Conservation (phyloP, 2,113 vertebrate genomes). For the Oreotrochilus melanogaster region DNA sequence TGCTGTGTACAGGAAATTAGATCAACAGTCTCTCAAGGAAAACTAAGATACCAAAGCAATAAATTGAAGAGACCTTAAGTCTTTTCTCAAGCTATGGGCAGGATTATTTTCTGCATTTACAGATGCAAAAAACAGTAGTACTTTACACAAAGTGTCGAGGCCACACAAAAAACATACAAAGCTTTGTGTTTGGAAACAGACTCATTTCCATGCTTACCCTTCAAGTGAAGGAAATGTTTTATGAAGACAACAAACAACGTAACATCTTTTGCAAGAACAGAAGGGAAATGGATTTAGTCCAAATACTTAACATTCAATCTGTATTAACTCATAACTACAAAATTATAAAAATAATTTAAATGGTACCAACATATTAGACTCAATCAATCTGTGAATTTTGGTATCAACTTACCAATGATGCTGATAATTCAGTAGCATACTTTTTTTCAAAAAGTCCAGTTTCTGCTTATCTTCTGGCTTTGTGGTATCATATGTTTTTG, state of each 20-base stretch:
- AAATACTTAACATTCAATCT: not conserved
- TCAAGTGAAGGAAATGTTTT: not conserved
- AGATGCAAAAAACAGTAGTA: not conserved
- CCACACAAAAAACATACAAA: not conserved
- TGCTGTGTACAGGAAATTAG: too few relatives aligned
- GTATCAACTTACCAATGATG: constrained; percentile 88
- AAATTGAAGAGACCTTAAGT: not conserved
- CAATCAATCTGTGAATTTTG: not conserved
- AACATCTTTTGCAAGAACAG: not conserved
- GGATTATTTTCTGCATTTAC: not conserved
- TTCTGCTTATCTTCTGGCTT: constrained; percentile 83
- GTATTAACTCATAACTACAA: not conserved
- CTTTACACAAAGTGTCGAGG: not conserved
- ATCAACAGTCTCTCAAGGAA: not conserved
- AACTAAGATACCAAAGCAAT: not conserved
- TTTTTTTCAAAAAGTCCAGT: constrained; percentile 92
- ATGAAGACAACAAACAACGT: not conserved
- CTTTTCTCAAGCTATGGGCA: not conserved
- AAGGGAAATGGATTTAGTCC: not conserved
- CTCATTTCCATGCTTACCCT: not conserved
- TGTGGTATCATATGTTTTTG: constrained; percentile 81
- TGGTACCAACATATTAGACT: not conserved
- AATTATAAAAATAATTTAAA: not conserved
- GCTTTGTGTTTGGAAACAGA: not conserved
- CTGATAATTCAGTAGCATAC: constrained; percentile 95